phyloP scores from a whole-genome alignment of 2,797 vertebrate genomes.

The Pelodytes ibericus region DNA sequence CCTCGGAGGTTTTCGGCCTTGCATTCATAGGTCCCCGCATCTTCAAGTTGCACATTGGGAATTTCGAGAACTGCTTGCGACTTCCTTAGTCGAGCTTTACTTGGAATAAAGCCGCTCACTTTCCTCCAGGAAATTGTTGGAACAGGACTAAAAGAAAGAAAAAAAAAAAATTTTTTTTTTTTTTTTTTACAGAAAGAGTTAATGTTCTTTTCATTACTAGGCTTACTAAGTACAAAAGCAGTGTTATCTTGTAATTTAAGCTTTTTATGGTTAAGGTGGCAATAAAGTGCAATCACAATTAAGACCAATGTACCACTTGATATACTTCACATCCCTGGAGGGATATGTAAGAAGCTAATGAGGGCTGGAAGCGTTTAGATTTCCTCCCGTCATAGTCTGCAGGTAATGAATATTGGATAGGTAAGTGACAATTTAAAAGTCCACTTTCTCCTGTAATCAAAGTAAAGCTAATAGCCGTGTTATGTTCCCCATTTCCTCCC shows the following conservation, averaged over 20 bases:
- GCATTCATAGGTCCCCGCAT: slow-evolving; percentile 91
- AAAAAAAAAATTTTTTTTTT: slow-evolving; percentile 62
- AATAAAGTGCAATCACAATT: slow-evolving; percentile 69
- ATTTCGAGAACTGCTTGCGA: slow-evolving; percentile 96
- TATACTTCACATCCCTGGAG: slow-evolving; percentile 58
- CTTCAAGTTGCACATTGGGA: slow-evolving; percentile 91
- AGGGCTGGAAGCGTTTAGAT: slow-evolving; percentile 26
- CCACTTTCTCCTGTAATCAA: slow-evolving; percentile 11
- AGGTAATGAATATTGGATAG: slow-evolving; percentile 36
- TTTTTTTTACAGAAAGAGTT: slow-evolving; percentile 64
- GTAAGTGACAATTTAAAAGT: slow-evolving; percentile 32
- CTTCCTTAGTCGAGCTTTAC: slow-evolving; percentile 91
- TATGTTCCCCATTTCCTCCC: background rate
- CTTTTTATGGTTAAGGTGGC: slow-evolving; percentile 67
- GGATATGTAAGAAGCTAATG: slow-evolving; percentile 57
- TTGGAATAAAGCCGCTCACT: slow-evolving; percentile 92
- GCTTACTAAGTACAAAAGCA: slow-evolving; percentile 57
- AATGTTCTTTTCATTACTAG: slow-evolving; percentile 53
- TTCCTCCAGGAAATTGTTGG: slow-evolving; percentile 97
- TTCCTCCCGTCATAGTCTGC: slow-evolving; percentile 26
- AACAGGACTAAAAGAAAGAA: slow-evolving; percentile 78
- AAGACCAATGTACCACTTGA: slow-evolving; percentile 59
- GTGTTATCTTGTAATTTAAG: slow-evolving; percentile 70
- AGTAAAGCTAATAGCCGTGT: slow-evolving; percentile 9
- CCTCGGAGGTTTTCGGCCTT: slow-evolving; percentile 93